Base-by-base conservation (phyloP, 1,140 invertebrate species). In the Bombus cullumanus region DNA sequence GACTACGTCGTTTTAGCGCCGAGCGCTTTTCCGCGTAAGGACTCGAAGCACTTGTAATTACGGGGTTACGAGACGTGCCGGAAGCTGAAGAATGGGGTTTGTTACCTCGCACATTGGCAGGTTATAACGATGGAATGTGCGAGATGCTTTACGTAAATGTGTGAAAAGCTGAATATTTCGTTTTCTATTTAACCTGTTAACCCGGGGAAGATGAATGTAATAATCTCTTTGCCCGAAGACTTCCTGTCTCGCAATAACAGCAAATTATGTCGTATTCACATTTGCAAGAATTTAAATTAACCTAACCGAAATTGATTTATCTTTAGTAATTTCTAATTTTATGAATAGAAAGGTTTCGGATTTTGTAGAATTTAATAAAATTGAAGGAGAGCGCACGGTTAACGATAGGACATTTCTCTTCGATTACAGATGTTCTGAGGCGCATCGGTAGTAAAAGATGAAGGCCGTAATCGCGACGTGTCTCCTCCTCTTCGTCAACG, bases 371-470 rank as follows among this genome's bases (percentile, higher is more conserved):
- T 53, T 18, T 18, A 18, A 53, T 53, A 0, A 18, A 22, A 18
- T 18, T 13, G 13, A 28, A 13, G 5, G 25, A 4, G 1, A 15
- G 12, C 22, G 12, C n/a, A 53, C 5, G 2, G 5, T 34, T 75
- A 47, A 74, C 18, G 31, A 39, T 31, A 28, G 5, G 69, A 15
- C 80, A 74, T 89, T 62, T 62, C 8, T 80, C 74, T 83, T 57
- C 81, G 89, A 76, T 95, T 94, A 43, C 92, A 95, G 94, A 95
- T 95, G 94, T 92, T 93, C 72, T 91, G 89, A 92, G 72, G 88
- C 86, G 89, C 91, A 90, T 75, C 62, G 43, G 28, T 72, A 71
- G 88, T 77, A 73, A 90, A 95, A 93, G 89, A 94, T 94, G 94
- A 94, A 94, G 91, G 86, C 88, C 91, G 87, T 91, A 85, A 88